Evolutionary conservation across 1,140 invertebrate species (phyloP).

Genomic region (Eupeodes corollae): DNA sequence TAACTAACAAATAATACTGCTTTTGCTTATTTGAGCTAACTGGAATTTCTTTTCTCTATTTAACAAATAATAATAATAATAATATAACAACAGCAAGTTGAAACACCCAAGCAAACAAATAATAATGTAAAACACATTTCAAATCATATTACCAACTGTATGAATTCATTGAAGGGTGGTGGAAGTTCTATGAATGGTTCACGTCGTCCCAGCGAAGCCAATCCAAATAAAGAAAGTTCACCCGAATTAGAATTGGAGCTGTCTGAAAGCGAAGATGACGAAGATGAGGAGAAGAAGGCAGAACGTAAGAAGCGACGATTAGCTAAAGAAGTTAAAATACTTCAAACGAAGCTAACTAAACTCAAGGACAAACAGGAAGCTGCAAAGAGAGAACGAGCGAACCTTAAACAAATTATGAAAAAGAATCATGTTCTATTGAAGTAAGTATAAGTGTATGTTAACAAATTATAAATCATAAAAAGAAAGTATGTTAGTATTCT

Average conservation of each 20-base stretch:
- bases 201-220: conserved; percentile 25
- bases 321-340: conserved; percentile 59
- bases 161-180: conserved; percentile 18
- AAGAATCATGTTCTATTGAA: conserved; percentile 64
- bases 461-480: too few relatives aligned
- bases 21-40: too few relatives aligned
- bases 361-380: conserved; percentile 66
- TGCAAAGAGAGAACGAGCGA: conserved; percentile 64
- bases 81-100: too few relatives aligned
- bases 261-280: conserved; percentile 52
- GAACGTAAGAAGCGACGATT: conserved; percentile 46
- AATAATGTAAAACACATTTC: too few relatives aligned
- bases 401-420: conserved; percentile 65
- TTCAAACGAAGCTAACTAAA: conserved; percentile 64
- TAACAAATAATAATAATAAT: too few relatives aligned
- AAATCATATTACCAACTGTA: too few relatives aligned
- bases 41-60: too few relatives aligned
- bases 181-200: conserved; percentile 27
- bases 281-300: conserved; percentile 57
- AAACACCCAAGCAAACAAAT: too few relatives aligned
- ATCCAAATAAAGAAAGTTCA: conserved; percentile 30
- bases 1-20: too few relatives aligned
- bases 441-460: conserved; percentile 20
- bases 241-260: conserved; percentile 39
- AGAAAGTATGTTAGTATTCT: too few relatives aligned